phyloP scores from a whole-genome alignment of 1,140 invertebrate genomes.

The Drosophila rufa region DNA sequence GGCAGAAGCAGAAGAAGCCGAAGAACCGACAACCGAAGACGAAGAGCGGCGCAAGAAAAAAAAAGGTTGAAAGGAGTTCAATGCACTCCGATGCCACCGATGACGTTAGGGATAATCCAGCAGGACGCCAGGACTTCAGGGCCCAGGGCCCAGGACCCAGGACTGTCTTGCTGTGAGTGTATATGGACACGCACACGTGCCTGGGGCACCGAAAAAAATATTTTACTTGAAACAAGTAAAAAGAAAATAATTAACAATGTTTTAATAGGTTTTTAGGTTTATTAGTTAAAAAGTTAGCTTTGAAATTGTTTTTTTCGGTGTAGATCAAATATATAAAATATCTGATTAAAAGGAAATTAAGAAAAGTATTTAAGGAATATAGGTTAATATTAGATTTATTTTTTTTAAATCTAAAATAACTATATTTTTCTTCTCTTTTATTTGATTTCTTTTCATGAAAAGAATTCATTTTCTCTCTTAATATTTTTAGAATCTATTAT shows the following conservation, averaged over 20 bases:
- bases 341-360: no score
- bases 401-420: no score
- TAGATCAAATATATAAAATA: no score
- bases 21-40: slow-evolving; percentile 38
- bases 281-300: no score
- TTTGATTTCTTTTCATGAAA: no score
- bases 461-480: not conserved
- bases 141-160: slow-evolving; percentile 27
- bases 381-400: no score
- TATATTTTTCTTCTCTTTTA: no score
- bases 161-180: slow-evolving; percentile 29
- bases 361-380: no score
- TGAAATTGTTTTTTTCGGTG: no score
- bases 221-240: not conserved
- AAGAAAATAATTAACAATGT: no score
- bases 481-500: no score
- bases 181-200: slow-evolving; percentile 76
- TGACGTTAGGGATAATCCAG: slow-evolving; percentile 63
- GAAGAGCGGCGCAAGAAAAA: slow-evolving; percentile 6
- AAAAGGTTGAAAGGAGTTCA: slow-evolving; percentile 60
- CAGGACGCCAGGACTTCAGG: slow-evolving; percentile 37
- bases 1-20: slow-evolving; percentile 22
- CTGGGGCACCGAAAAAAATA: slow-evolving; percentile 11
- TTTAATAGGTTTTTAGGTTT: no score
- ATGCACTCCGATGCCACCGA: slow-evolving; percentile 69